Evolutionary conservation across 1,140 invertebrate genomes (phyloP).

Genomic region (Leptoteleia sp.): DNA sequence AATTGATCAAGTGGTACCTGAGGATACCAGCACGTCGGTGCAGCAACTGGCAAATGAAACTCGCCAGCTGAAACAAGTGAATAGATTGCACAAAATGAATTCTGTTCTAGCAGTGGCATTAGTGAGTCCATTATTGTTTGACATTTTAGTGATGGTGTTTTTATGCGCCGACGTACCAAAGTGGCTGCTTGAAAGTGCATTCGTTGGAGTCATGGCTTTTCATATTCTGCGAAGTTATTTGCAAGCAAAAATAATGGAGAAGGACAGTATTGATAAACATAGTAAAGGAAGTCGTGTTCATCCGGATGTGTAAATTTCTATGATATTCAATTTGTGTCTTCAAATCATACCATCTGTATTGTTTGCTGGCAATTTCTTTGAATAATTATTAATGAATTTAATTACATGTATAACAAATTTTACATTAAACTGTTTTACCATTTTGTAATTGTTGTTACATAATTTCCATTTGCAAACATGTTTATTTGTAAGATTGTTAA

Average conservation of each 20-base stretch:
- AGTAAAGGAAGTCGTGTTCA: conserved; percentile 33
- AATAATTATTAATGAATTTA: no score
- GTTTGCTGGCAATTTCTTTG: no score
- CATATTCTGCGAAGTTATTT: conserved; percentile 25
- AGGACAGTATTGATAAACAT: background rate
- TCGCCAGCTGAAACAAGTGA: no score
- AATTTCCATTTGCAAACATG: no score
- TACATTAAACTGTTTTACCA: no score
- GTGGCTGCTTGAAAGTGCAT: conserved; percentile 38
- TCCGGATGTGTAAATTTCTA: conserved; percentile 22
- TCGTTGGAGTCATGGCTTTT: conserved; percentile 12
- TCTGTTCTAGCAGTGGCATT: conserved; percentile 20
- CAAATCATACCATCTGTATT: no score
- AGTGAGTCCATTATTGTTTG: conserved; percentile 46
- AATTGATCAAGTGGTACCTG: no score
- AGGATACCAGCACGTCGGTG: no score
- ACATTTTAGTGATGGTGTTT: conserved; percentile 37
- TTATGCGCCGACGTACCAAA: conserved; percentile 21
- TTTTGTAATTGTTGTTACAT: no score
- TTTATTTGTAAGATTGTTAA: background rate
- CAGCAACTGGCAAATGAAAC: no score
- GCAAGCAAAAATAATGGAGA: conserved; percentile 39
- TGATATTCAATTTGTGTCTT: no score
- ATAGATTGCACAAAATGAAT: conserved; percentile 9
- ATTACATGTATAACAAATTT: no score